These are phyloP conservation scores for Ceramica pisi DNA, from an alignment of 2,888 invertebrate species.

Conservation along the genomic window DNA sequence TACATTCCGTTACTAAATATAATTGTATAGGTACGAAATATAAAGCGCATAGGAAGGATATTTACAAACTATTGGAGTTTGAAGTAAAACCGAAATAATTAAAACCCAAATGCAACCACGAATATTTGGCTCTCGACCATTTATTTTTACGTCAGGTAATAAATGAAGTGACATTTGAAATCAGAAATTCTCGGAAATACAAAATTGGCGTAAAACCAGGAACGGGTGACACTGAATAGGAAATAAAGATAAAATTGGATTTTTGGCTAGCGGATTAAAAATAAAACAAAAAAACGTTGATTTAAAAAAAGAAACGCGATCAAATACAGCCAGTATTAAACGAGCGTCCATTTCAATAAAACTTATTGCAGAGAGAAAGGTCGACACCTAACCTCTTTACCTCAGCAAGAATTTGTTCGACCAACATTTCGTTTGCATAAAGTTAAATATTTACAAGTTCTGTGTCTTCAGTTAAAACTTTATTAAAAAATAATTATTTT, in stretches of 20 bases:
- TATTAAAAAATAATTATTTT: too few relatives aligned
- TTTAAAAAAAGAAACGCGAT: not conserved
- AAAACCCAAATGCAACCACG: constrained; percentile 1
- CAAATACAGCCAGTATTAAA: constrained; percentile 8
- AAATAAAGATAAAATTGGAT: not conserved
- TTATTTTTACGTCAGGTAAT: constrained; percentile 15
- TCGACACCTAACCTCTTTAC: constrained; percentile 36
- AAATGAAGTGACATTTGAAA: constrained; percentile 15
- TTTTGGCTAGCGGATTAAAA: not conserved
- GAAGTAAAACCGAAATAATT: not conserved
- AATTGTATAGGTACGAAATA: too few relatives aligned
- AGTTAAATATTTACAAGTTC: constrained; percentile 70
- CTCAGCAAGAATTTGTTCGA: constrained; percentile 50
- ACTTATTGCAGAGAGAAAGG: constrained; percentile 19
- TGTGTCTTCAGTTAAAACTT: constrained; percentile 66
- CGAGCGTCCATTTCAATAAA: constrained; percentile 4
- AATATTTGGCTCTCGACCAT: not conserved
- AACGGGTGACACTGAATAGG: not conserved
- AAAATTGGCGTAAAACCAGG: not conserved
- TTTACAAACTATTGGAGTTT: not conserved
- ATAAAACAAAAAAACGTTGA: not conserved
- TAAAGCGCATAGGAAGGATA: not conserved
- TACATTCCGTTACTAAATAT: constrained; percentile 17
- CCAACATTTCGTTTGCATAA: constrained; percentile 60
- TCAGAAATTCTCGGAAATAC: constrained; percentile 1